These are phyloP conservation scores for Phyllotreta cruciferae DNA, from an alignment of 2,888 invertebrate species.

Conservation along the genomic window DNA sequence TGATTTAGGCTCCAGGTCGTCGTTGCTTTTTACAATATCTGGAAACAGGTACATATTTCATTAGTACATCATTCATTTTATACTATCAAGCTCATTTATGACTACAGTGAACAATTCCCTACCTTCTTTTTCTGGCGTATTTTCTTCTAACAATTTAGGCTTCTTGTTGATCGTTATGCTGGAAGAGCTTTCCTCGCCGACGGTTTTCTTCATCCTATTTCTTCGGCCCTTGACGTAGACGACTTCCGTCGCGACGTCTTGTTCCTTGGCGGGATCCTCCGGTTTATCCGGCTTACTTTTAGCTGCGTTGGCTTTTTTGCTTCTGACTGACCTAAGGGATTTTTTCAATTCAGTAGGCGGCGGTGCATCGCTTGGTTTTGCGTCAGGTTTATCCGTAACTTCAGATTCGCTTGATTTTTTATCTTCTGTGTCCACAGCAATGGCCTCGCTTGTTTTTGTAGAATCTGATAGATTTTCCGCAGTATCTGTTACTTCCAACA, in stretches of 20 bases:
- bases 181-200: constrained; percentile 19
- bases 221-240: constrained; percentile 32
- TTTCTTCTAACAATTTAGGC: constrained; percentile 31
- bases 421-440: constrained; percentile 8
- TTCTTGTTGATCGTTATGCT: constrained; percentile 25
- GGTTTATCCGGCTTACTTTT: background rate
- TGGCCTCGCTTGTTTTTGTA: background rate
- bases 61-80: too few relatives aligned
- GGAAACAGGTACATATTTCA: background rate
- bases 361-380: constrained; percentile 11
- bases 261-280: background rate
- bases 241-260: constrained; percentile 33
- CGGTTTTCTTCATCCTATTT: constrained; percentile 31
- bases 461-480: background rate
- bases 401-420: background rate
- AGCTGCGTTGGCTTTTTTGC: constrained; percentile 22
- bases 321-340: constrained; percentile 36
- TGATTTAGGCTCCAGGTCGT: too few relatives aligned
- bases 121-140: constrained; percentile 25
- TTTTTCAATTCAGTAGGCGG: constrained; percentile 12
- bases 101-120: background rate
- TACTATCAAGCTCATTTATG: background rate
- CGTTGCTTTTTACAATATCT: background rate
- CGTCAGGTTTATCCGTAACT: constrained; percentile 5
- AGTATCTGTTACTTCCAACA: background rate